Percentiles rank a stretch among this genome's conserved stretches.
Evolutionary conservation across 2,797 vertebrate genomes (phyloP).

Genomic region (Sardinella longiceps): DNA sequence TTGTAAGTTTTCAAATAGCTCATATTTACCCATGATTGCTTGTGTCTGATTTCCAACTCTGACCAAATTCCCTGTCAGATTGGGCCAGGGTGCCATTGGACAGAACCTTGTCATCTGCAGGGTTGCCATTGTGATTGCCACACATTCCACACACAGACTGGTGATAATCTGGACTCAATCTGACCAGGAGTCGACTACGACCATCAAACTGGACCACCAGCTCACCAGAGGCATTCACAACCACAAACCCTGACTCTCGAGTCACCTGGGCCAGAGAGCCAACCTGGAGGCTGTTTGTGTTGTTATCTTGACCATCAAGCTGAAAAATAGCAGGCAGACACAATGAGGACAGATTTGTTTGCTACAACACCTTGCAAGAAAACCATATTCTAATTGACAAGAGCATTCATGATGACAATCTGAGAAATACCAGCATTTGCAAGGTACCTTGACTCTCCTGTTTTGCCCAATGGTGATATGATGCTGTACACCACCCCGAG

Average conservation of each 20-base stretch:
- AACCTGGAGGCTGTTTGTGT: slow-evolving; percentile 45
- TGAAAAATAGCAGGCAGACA: slow-evolving; percentile 35
- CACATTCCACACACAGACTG: slow-evolving; percentile 60
- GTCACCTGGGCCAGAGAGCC: slow-evolving; percentile 43
- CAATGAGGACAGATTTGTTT: no score
- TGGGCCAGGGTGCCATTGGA: slow-evolving; percentile 54
- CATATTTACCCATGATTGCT: slow-evolving; percentile 60
- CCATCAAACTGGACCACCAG: slow-evolving; percentile 44
- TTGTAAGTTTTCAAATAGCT: no score
- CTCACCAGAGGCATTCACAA: slow-evolving; percentile 44
- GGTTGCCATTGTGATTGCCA: slow-evolving; percentile 62
- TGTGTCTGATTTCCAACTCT: slow-evolving; percentile 63
- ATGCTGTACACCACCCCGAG: slow-evolving; percentile 22
- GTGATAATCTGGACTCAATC: slow-evolving; percentile 19
- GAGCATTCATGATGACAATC: no score
- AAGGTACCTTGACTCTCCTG: slow-evolving; percentile 58
- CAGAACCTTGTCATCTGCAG: slow-evolving; percentile 55
- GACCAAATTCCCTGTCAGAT: slow-evolving; percentile 64
- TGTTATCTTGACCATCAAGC: slow-evolving; percentile 57
- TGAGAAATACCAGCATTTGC: background rate
- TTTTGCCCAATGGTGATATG: slow-evolving; percentile 62
- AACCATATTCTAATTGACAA: no score
- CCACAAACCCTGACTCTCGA: slow-evolving; percentile 28
- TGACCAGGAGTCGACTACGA: slow-evolving; percentile 36
- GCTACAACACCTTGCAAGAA: no score